Evolutionary conservation across 2,888 invertebrate genomes (phyloP).

Genomic region (Arge pagana): DNA sequence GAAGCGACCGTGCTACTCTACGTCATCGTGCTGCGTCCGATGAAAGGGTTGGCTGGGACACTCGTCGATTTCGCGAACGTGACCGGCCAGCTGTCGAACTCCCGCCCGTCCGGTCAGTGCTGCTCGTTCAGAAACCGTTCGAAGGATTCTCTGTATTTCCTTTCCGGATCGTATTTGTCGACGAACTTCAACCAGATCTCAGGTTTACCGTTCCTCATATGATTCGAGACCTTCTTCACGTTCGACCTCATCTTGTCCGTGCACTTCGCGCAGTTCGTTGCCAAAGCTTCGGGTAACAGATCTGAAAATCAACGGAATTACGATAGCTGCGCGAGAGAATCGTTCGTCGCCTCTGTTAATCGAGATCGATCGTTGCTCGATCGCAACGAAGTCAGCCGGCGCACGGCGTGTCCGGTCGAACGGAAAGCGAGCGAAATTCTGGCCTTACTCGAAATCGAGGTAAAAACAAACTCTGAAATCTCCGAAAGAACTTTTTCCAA

Average conservation of each 20-base stretch:
- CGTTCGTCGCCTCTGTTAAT: not conserved
- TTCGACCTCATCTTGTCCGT: conserved; percentile 26
- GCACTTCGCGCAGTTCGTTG: conserved; percentile 31
- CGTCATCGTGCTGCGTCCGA: no score
- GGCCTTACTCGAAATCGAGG: not conserved
- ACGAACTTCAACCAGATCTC: conserved; percentile 29
- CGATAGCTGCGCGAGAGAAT: not conserved
- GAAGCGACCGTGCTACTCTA: no score
- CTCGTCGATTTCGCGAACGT: no score
- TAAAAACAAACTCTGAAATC: conserved; percentile 5
- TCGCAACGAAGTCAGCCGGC: not conserved
- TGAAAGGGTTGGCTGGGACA: no score
- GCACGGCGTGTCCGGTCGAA: not conserved
- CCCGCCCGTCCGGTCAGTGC: no score
- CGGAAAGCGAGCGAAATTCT: not conserved
- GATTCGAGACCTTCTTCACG: conserved; percentile 23
- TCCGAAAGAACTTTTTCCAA: no score
- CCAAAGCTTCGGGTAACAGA: conserved; percentile 31
- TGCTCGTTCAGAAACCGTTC: conserved; percentile 10
- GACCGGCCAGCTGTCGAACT: no score
- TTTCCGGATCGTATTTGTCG: conserved; percentile 33
- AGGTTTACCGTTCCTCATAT: conserved; percentile 25
- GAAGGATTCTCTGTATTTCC: conserved; percentile 8
- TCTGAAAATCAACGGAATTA: conserved; percentile 28
- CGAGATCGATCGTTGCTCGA: not conserved